Base-by-base conservation (phyloP, 2,888 invertebrate genomes). In the Nemotelus nigrinus region DNA sequence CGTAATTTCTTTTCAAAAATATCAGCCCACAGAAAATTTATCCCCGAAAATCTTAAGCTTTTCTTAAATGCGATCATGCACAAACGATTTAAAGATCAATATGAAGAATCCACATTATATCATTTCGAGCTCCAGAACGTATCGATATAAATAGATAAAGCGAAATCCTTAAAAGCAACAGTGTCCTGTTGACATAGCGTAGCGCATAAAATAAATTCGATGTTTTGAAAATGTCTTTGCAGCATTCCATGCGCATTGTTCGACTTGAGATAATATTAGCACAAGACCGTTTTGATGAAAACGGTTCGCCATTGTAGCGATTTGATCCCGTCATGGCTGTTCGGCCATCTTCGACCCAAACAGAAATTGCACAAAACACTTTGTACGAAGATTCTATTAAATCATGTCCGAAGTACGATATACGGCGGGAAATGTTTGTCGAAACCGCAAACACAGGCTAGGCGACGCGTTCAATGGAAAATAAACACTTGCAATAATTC, bases 181-280 rank as follows among this genome's bases (percentile, higher is more conserved):
- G 63, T 58, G 60, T 74, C 60, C 48, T 74, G 60, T 74, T 60
- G 60, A 74, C 60, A 50, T 47, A 74, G 74, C 74, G 74, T 74
- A 74, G 48, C 74, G 48, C 48, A 74, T 48, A 48, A 60, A 63
- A 60, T 60, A 60, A 39, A 74, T 74, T 74, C 8, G 4, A n/a
- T 55, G 44, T 55, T 71, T 71, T 3, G 63, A 60, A 60, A 60
- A 60, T 45, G 41, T 74, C 50, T 76, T 76, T 45, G 65, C 6
- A 55, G 57, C 65, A 76, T 64, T 76, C 76, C 55, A 2, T 7
- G 3, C 48, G 45, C 45, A 45, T 76, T 76, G 76, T 76, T 76
- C 53, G 44, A 41, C 76, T 78, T 79, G 75, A 63, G 71, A 79
- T 76, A 79, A 79, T 79, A 79, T 79, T 79, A 79, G 79, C 78